Evolutionary conservation across 1,140 invertebrate genomes (phyloP).

Genomic region (Drosophila varians): DNA sequence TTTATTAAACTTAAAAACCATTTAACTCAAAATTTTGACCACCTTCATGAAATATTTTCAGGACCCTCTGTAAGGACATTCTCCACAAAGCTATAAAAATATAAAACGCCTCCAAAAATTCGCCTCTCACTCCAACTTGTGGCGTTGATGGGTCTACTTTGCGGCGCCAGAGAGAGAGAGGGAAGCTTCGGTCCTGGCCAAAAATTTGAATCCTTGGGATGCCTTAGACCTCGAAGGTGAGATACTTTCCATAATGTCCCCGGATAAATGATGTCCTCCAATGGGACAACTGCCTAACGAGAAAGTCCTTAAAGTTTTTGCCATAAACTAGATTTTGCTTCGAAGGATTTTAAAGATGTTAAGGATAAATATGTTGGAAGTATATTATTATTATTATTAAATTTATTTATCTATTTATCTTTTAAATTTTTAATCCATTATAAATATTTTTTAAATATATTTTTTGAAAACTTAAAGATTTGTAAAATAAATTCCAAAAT

Average conservation of each 20-base stretch:
- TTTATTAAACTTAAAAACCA: neutral
- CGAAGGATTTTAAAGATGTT: neutral
- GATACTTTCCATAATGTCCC: conserved; percentile 25
- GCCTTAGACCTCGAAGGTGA: conserved; percentile 8
- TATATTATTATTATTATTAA: too few relatives aligned
- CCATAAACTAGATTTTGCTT: neutral
- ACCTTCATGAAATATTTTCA: neutral
- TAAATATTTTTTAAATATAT: neutral
- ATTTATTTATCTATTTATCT: too few relatives aligned
- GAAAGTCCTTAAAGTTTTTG: neutral
- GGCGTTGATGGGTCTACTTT: neutral
- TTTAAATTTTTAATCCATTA: too few relatives aligned
- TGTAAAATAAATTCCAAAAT: neutral
- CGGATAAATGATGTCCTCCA: conserved; percentile 8
- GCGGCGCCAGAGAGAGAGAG: neutral
- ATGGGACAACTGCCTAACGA: neutral
- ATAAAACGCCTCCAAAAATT: conserved; percentile 35
- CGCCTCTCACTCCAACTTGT: conserved; percentile 2
- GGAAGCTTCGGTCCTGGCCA: conserved; percentile 1
- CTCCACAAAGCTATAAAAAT: conserved; percentile 22
- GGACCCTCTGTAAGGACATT: neutral
- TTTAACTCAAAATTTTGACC: neutral
- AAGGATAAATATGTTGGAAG: too few relatives aligned
- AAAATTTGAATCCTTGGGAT: conserved; percentile 29
- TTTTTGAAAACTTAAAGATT: too few relatives aligned